Percentiles rank a stretch among this genome's conserved stretches.
Evolutionary conservation across 1,140 invertebrate genomes (phyloP).

Genomic region (Saccostrea glomerata): DNA sequence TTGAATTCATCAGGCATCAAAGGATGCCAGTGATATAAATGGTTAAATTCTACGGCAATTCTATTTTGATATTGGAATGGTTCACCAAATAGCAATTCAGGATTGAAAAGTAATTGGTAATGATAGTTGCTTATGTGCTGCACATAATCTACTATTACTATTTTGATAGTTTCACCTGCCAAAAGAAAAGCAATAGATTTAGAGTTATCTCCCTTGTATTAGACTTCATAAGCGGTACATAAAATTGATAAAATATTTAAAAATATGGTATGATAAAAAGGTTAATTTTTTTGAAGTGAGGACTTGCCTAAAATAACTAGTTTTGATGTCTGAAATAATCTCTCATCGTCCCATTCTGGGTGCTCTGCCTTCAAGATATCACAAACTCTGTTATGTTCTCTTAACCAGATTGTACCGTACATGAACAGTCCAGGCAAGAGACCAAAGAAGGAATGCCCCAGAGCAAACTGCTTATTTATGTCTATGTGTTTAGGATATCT

Average conservation of each 20-base stretch:
- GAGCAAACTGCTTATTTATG: conserved; percentile 72
- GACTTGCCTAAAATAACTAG: conserved; percentile 77
- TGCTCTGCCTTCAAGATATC: conserved; percentile 76
- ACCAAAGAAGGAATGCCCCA: conserved; percentile 79
- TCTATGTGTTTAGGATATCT: conserved; percentile 70
- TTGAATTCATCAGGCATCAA: conserved; percentile 78
- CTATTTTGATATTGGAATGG: conserved; percentile 79
- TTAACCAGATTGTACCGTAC: conserved; percentile 77
- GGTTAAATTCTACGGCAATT: conserved; percentile 79
- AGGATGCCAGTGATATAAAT: conserved; percentile 80
- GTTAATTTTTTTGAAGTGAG: neutral
- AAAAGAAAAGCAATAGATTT: neutral
- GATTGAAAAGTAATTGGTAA: conserved; percentile 76
- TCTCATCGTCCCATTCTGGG: conserved; percentile 80
- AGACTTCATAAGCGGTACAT: neutral
- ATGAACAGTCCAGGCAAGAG: conserved; percentile 78
- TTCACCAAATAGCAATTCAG: conserved; percentile 76
- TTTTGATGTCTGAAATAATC: conserved; percentile 80
- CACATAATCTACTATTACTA: conserved; percentile 80
- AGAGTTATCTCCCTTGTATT: too few species aligned
- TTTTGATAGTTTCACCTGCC: conserved; percentile 78
- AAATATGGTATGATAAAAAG: neutral
- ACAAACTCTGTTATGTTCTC: conserved; percentile 78
- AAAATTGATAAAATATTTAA: neutral
- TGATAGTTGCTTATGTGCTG: conserved; percentile 80